Conservation (phyloP, 2,888 invertebrate genomes). For the Pemphredon lugubris region DNA sequence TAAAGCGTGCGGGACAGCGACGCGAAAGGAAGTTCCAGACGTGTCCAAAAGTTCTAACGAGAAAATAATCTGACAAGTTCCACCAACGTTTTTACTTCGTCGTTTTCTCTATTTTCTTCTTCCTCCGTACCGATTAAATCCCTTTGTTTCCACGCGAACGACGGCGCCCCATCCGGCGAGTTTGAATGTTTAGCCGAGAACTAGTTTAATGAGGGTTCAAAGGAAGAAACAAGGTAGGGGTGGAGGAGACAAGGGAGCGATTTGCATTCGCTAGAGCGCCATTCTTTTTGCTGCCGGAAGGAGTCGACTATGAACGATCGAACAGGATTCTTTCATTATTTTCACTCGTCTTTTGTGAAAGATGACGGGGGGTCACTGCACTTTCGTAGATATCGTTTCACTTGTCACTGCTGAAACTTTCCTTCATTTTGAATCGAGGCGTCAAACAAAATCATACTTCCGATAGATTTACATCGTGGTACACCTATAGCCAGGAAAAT, state of each 20-base stretch:
- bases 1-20: too few relatives aligned
- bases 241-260: neutral
- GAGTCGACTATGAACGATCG: constrained; percentile 23
- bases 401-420: neutral
- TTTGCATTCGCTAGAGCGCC: neutral
- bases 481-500: too few relatives aligned
- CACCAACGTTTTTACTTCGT: neutral
- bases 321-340: constrained; percentile 41
- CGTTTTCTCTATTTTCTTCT: neutral
- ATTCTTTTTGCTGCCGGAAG: constrained; percentile 1
- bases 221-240: constrained; percentile 13
- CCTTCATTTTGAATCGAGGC: neutral
- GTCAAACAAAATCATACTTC: too few relatives aligned
- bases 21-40: too few relatives aligned
- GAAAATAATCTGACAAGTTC: neutral
- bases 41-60: neutral
- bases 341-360: constrained; percentile 27
- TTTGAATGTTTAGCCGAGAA: neutral
- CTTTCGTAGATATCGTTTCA: neutral
- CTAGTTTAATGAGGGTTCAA: constrained; percentile 22
- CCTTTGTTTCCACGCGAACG: neutral
- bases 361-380: too few relatives aligned
- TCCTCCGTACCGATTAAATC: neutral
- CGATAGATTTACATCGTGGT: too few relatives aligned
- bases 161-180: neutral